Base-by-base conservation (phyloP, 2,113 vertebrate species). In the Hystrix cristata region DNA sequence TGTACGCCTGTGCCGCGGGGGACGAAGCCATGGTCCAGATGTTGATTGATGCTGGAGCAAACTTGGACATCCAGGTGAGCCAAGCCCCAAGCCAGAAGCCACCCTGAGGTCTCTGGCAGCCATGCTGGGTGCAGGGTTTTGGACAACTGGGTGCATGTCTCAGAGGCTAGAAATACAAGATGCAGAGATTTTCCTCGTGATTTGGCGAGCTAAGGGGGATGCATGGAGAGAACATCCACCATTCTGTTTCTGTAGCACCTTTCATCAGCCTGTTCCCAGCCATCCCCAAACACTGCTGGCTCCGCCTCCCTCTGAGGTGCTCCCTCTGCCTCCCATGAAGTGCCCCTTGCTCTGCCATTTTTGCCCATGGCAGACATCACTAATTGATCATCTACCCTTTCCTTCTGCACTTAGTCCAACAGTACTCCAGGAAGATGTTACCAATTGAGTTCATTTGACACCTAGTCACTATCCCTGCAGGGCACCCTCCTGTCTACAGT, bases 21-120 rank as follows among this genome's bases (percentile, higher is more conserved):
- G 99, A 99, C 10, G 99, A 99, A 97, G 99, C 99, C 62, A 99
- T 99, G 97, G 99, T 99, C 91, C 99, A 99, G 98, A 99, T 99
- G 99, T 95, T 99, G 96, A 99, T 99, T 97, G 99, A 99, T 53
- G 99, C 99, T 0, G 99, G 99, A 76, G 99, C 99, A 69, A 99
- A 99, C 98, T 98, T 99, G 94, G 99, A 99, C 81, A 95, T 99
- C 83, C 98, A 98, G 51, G 99, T 99, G 92, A 98, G 98, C 98
- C 94, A 87, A 0, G 34, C 55, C 0, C 34, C 80, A 62, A 46
- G 51, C 3, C 1, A 23, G 74, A 46, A 84, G 15, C 10, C 53
- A 29, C 11, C 38, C 31, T n/a, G 4, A 1, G 51, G 14, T 48
- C 74, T 67, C 62, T 14, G 2, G 21, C 38, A 29, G 16, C 59